Evolutionary conservation across 2,888 invertebrate genomes (phyloP), one percentile per base, ranked within the genome.

Genomic region (Synergus laeviventris): DNA sequence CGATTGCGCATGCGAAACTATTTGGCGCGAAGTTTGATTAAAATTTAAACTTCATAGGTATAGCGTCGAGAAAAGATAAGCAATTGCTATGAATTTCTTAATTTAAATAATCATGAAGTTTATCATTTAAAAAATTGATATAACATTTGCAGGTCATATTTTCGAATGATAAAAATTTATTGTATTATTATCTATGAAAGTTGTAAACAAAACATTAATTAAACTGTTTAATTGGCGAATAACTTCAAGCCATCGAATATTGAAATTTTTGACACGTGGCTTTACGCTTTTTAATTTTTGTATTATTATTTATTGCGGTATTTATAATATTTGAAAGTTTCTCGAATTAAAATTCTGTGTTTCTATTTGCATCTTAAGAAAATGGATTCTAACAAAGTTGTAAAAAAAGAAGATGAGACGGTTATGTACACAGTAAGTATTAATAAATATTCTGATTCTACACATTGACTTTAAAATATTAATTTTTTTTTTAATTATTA

Each of bases 391-490:
- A 45, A 38, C 11, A 49, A 75, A 64, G 36, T 62, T 12, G 24
- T 49, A 12, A 75, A 62, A 61, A 74, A 39, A 49, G 38, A 49
- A 54, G 38, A 75, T 38, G 38, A 73, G 64, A 78, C 74, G 21
- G 76, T 78, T 31, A 77, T 74, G 74, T 79, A 79, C 54, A 76
- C 79, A n/a, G 79, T 78, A 56, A 75, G 74, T 54, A 45, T 56
- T 38, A 21, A 31, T 24, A 11, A 59, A n/a, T 2, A 18, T 54
- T 16, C n/a, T 45, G 42, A 45, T 8, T n/a, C 1, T 49, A 54
- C 1, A 18, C 2, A 31, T 31, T 31, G 31, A 54, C 9, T 54
- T 18, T 0, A 2, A 18, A 18, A 18, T 18, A 18, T 7, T 2
- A 9, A 54, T 49, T 9, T 18, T n/a, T 1, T n/a, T 3, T 49